These are phyloP conservation scores for Balaeniceps rex DNA, from an alignment of 2,113 vertebrate genomes.

Conservation along the genomic window DNA sequence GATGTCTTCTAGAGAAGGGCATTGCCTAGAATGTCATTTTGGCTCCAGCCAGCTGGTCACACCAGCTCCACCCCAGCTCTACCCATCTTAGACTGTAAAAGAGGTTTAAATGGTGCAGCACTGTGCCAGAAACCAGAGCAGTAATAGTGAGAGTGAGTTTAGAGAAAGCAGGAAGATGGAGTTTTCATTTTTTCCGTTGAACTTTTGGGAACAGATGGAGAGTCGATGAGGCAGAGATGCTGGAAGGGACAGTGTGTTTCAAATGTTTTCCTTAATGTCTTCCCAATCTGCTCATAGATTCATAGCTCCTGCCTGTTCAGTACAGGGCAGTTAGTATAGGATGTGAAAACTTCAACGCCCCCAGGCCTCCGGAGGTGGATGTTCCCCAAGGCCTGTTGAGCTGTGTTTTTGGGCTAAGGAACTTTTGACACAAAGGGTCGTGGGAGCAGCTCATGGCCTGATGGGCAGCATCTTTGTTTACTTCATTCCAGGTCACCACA, in stretches of 20 bases:
- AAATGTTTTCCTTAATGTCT: constrained; percentile 8
- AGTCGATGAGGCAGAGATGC: not conserved
- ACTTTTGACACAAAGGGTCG: not conserved
- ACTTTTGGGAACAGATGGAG: constrained; percentile 55
- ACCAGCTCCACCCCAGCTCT: not conserved
- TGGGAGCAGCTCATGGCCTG: not conserved
- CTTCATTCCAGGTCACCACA: not conserved
- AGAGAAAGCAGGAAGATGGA: not conserved
- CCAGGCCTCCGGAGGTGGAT: not conserved
- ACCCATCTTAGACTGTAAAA: not conserved
- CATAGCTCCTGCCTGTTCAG: not conserved
- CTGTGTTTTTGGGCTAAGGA: not conserved
- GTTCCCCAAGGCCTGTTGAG: not conserved
- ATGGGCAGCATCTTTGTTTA: not conserved
- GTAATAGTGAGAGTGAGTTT: not conserved
- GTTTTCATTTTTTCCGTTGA: not conserved
- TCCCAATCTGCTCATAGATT: constrained; percentile 27
- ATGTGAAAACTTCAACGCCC: not conserved
- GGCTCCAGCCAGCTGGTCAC: not conserved
- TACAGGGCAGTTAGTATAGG: not conserved
- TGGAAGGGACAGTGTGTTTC: constrained; percentile 46
- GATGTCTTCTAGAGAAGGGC: not conserved
- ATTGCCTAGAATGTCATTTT: not conserved
- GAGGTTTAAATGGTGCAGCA: not conserved
- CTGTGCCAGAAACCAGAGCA: not conserved